Conservation (phyloP, 1,140 invertebrate genomes). For the Caenorhabditis briggsae region DNA sequence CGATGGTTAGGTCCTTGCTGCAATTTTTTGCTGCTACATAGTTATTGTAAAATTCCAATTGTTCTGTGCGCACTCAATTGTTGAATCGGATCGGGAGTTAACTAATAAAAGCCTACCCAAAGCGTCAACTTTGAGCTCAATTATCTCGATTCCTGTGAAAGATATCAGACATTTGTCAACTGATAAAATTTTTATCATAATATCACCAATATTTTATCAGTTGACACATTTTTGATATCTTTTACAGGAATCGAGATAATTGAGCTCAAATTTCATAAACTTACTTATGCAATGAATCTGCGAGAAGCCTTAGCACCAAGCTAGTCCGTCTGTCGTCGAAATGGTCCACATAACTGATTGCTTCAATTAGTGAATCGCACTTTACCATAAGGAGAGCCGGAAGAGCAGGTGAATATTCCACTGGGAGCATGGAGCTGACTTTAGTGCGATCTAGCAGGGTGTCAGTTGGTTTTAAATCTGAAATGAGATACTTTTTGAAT, state of each 20-base stretch:
- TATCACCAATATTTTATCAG: too few species aligned
- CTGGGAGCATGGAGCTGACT: conserved; percentile 15
- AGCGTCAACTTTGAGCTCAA: too few species aligned
- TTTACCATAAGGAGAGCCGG: conserved; percentile 34
- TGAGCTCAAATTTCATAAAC: not conserved
- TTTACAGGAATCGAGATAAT: not conserved
- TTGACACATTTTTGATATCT: not conserved
- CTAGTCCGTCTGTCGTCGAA: conserved; percentile 34
- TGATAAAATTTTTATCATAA: too few species aligned
- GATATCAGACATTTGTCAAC: too few species aligned
- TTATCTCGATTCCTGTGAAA: too few species aligned
- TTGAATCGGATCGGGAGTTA: too few species aligned
- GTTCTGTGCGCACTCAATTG: too few species aligned
- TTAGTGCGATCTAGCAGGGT: not conserved
- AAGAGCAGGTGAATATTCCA: conserved; percentile 30
- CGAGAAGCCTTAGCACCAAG: not conserved
- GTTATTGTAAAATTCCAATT: not conserved
- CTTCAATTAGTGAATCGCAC: conserved; percentile 22
- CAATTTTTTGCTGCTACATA: not conserved
- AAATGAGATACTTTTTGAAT: not conserved
- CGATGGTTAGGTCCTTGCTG: conserved; percentile 41
- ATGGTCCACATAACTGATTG: conserved; percentile 39
- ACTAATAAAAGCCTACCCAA: too few species aligned
- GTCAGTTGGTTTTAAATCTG: conserved; percentile 19
- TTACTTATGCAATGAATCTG: conserved; percentile 33